These are phyloP conservation scores for Paramormyrops kingsleyae DNA, from an alignment of 2,113 vertebrate species.

Conservation along the genomic window DNA sequence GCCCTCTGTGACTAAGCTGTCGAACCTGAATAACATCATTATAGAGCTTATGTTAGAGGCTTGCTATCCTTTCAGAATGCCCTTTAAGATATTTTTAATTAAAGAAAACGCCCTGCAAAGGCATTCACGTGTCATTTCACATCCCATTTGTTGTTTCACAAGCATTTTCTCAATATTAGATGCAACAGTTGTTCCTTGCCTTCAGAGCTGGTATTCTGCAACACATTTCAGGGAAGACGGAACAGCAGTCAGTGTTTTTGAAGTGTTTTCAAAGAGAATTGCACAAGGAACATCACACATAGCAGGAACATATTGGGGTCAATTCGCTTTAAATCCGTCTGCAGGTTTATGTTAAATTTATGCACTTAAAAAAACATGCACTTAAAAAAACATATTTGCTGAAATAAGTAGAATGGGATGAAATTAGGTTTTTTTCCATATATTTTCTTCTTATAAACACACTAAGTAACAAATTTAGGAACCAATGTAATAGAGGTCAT, in stretches of 20 bases:
- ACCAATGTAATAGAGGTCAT: not conserved
- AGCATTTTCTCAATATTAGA: not conserved
- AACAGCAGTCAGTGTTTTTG: not conserved
- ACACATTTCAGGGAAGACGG: not conserved
- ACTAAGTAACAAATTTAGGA: not conserved
- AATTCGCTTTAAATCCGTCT: not conserved
- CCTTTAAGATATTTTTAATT: not conserved
- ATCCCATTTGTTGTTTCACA: not conserved
- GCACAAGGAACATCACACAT: not conserved
- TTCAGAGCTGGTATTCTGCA: not conserved
- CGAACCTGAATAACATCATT: not conserved
- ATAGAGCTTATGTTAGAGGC: not conserved
- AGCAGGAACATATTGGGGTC: not conserved
- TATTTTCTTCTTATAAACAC: not conserved
- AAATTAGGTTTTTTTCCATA: not conserved
- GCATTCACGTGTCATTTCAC: not conserved
- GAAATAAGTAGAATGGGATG: not conserved
- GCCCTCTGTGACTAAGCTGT: not conserved
- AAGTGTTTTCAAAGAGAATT: not conserved
- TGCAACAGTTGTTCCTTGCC: not conserved
- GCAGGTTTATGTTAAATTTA: not conserved
- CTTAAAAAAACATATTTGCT: too few relatives aligned
- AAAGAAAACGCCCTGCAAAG: not conserved
- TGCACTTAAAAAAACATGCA: too few relatives aligned
- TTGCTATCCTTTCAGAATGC: not conserved